Evolutionary conservation across 1,140 invertebrate genomes (phyloP).

Genomic region (Megalopta genalis): DNA sequence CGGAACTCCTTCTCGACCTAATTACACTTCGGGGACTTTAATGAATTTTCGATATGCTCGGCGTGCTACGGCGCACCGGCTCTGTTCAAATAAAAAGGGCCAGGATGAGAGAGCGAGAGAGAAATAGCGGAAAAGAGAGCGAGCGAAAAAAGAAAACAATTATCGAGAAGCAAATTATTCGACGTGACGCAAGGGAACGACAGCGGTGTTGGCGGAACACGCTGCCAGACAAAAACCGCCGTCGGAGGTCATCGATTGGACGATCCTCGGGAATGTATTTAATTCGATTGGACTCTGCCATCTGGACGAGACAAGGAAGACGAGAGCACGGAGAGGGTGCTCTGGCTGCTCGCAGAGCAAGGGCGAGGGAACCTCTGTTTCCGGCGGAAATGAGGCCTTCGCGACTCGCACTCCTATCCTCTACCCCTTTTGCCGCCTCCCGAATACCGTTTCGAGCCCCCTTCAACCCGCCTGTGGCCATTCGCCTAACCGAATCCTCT

Average conservation of each 20-base stretch:
- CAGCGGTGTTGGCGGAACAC: constrained; percentile 33
- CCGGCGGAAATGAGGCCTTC: constrained; percentile 76
- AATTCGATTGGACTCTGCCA: constrained; percentile 68
- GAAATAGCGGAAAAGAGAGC: constrained; percentile 12
- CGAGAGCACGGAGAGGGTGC: constrained; percentile 14
- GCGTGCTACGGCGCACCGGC: too few relatives aligned
- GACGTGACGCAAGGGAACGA: constrained; percentile 4
- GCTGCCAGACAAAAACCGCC: constrained; percentile 54
- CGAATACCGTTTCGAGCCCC: constrained; percentile 21
- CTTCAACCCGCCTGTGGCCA: constrained; percentile 9
- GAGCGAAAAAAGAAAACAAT: constrained; percentile 6
- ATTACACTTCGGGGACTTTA: constrained; percentile 18
- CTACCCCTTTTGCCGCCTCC: constrained; percentile 34
- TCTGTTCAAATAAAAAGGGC: neutral
- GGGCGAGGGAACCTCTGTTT: constrained; percentile 72
- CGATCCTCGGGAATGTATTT: constrained; percentile 68
- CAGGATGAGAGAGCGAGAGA: neutral
- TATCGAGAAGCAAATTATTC: constrained; percentile 37
- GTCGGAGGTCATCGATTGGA: constrained; percentile 49
- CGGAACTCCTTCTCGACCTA: constrained; percentile 36
- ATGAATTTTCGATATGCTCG: constrained; percentile 44
- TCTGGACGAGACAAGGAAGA: constrained; percentile 39
- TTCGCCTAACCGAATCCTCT: constrained; percentile 31
- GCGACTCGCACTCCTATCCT: constrained; percentile 54
- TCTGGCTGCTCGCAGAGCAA: constrained; percentile 36